Percentiles rank a stretch among this genome's conserved stretches.
Conservation (phyloP, 2,888 invertebrate genomes). For the Lasioglossum lativentre region DNA sequence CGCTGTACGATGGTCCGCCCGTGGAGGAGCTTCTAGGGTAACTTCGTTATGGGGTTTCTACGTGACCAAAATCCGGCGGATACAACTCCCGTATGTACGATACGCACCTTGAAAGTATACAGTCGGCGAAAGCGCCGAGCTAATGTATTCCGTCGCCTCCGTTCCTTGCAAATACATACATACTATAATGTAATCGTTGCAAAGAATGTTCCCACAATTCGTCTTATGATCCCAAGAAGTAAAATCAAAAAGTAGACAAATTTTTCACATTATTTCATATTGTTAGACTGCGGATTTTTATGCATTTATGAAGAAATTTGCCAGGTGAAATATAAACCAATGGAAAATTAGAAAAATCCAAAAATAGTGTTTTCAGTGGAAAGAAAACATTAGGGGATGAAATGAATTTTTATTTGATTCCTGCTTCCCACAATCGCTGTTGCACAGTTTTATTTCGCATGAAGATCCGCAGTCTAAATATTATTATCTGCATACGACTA, state of each 20-base stretch:
- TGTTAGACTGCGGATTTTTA: no score
- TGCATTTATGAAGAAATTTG: no score
- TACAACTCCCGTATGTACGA: conserved; percentile 36
- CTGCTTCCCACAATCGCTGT: no score
- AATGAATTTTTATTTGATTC: no score
- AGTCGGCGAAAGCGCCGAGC: background rate
- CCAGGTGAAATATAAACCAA: no score
- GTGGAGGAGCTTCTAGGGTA: conserved; percentile 73
- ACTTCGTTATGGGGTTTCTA: conserved; percentile 79
- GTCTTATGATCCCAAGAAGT: background rate
- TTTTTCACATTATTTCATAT: no score
- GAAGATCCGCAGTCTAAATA: no score
- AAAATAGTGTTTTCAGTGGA: no score
- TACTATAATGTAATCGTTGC: background rate
- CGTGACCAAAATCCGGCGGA: conserved; percentile 80
- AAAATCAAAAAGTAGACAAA: background rate
- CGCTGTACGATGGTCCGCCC: conserved; percentile 74
- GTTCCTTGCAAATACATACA: background rate
- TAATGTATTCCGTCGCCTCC: background rate
- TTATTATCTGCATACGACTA: no score
- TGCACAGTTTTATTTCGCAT: no score
- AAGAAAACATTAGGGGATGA: no score
- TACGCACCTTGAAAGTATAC: conserved; percentile 30
- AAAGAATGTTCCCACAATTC: background rate
- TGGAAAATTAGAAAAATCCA: no score